These are phyloP conservation scores for Psilopsiagon aymara DNA, from an alignment of 2,113 vertebrate species.

Conservation along the genomic window DNA sequence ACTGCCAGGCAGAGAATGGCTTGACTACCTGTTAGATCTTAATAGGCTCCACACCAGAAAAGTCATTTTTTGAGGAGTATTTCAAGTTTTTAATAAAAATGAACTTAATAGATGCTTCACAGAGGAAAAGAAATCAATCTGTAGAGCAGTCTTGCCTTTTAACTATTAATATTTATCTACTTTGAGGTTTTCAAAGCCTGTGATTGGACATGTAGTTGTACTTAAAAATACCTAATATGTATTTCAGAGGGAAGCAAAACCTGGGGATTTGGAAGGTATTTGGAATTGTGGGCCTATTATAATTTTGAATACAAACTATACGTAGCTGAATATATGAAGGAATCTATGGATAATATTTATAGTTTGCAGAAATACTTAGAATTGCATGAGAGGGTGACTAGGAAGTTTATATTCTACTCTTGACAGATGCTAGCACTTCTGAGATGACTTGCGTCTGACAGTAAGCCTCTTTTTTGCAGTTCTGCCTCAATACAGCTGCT, in stretches of 20 bases:
- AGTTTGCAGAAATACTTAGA: background rate
- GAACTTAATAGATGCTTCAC: background rate
- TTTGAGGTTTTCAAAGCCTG: background rate
- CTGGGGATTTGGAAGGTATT: background rate
- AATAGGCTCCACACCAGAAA: background rate
- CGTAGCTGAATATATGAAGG: background rate
- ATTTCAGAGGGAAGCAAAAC: background rate
- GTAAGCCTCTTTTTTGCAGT: background rate
- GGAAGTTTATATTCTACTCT: background rate
- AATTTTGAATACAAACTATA: background rate
- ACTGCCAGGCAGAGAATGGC: background rate
- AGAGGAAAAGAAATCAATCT: background rate
- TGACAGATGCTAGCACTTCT: background rate
- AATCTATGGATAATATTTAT: background rate
- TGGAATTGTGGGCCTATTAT: background rate
- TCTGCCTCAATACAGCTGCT: background rate
- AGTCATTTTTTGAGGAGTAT: background rate
- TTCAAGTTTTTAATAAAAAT: background rate
- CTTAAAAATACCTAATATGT: background rate
- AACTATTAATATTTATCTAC: background rate
- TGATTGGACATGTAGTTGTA: background rate
- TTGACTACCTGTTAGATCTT: background rate
- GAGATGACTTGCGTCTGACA: background rate
- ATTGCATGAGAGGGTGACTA: background rate
- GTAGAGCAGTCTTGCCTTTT: background rate